Conservation (phyloP, 2,797 vertebrate genomes). For the Acestrorhynchus altus region DNA sequence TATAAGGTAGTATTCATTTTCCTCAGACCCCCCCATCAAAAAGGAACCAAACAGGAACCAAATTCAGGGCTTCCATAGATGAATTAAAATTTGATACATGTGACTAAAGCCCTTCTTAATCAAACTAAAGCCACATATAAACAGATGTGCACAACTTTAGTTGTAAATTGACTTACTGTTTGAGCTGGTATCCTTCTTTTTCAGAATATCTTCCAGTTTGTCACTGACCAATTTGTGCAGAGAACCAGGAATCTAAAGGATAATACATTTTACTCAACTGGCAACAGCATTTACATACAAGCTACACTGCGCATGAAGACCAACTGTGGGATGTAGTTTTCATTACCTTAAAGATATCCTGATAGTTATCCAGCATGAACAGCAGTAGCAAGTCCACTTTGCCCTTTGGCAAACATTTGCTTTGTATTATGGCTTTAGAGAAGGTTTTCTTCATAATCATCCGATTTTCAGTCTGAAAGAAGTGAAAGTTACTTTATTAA, state of each 20-base stretch:
- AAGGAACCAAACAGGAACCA: background rate
- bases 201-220: slow-evolving; percentile 53
- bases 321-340: background rate
- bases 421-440: slow-evolving; percentile 86
- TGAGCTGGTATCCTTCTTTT: slow-evolving; percentile 30
- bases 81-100: too few species aligned
- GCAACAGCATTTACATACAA: background rate
- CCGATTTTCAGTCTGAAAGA: slow-evolving; percentile 86
- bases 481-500: background rate
- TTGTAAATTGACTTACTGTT: slow-evolving; percentile 21
- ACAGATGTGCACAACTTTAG: background rate
- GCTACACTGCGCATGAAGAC: background rate
- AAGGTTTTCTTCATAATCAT: slow-evolving; percentile 90
- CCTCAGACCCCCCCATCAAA: background rate
- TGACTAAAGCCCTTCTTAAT: too few species aligned
- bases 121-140: background rate
- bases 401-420: slow-evolving; percentile 85
- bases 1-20: background rate
- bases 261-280: background rate
- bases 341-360: slow-evolving; percentile 90
- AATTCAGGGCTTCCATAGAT: background rate
- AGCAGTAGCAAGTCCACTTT: slow-evolving; percentile 89
- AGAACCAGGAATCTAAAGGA: slow-evolving; percentile 85
- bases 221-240: slow-evolving; percentile 93
- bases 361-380: slow-evolving; percentile 92